Evolutionary conservation across 2,797 vertebrate genomes (phyloP), one percentile per base, ranked within the genome.

Genomic region (Falco biarmicus): DNA sequence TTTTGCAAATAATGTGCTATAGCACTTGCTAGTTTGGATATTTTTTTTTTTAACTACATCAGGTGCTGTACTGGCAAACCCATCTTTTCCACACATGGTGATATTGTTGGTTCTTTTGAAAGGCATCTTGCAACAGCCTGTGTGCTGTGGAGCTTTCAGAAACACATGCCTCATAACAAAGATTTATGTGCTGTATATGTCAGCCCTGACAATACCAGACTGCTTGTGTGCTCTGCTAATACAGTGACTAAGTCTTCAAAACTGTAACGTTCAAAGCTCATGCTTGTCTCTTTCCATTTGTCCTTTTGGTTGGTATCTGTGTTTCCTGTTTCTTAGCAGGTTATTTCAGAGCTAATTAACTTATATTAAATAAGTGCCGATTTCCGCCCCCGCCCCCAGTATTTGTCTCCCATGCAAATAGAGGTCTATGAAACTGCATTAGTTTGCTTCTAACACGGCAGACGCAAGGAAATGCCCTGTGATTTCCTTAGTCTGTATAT

Each of bases 321-420:
- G 29, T 75, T 95, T 93, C 61, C 60, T 73, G 39, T 54, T 76
- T 80, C 64, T 60, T 79, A 80, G 65, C 21, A 53, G 71, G n/a
- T 63, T 79, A 53, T 93, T 91, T 94, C 65, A 70, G 60, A 90
- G 64, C 24, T 71, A 89, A 94, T 82, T 69, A 73, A 76, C 43
- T 92, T 93, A 56, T 5, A 84, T 86, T 34, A 70, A 92, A 79
- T 66, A 31, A 74, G 32, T 31, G 45, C 28, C 64, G 64, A 12
- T 74, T 48, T 2, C 6, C 12, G 1, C 10, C 0, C 3, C 43
- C 7, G 15, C 43, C 8, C 10, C 13, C 10, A 18, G 21, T 87
- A 56, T 87, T 93, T 68, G 63, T 82, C 54, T 90, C n/a, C 34
- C 8, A 2, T 87, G 53, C 51, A 66, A 87, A 69, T 20, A 76